A percentile compares a stretch with the other conserved stretches of the same genome.
Conservation (phyloP, 37 sponge, comb jelly and placozoan genomes). For the Beroe ovata region DNA sequence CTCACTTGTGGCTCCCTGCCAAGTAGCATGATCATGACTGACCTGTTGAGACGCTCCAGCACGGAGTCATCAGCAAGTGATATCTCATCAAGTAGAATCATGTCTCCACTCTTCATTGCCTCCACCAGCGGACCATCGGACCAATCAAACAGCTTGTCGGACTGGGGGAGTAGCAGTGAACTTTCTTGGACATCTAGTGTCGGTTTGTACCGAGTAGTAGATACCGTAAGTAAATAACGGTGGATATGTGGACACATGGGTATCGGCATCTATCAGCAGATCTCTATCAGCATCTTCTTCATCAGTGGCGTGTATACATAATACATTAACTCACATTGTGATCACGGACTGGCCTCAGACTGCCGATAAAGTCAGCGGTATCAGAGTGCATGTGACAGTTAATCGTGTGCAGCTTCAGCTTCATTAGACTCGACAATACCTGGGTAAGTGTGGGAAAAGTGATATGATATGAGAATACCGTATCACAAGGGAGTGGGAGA, state of each 20-base stretch:
- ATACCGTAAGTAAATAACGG: too few species aligned
- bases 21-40: too few species aligned
- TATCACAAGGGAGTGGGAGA: too few species aligned
- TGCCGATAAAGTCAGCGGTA: slow-evolving; percentile 96
- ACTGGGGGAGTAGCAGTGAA: too few species aligned
- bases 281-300: not conserved
- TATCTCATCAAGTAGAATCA: slow-evolving; percentile 93
- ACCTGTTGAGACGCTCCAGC: slow-evolving; percentile 88
- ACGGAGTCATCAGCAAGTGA: slow-evolving; percentile 99
- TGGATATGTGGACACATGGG: too few species aligned
- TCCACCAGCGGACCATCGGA: slow-evolving; percentile 87
- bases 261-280: too few species aligned
- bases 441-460: too few species aligned
- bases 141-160: slow-evolving; percentile 92
- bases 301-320: too few species aligned
- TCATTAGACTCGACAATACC: slow-evolving; percentile 70
- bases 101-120: slow-evolving; percentile 82
- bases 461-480: too few species aligned
- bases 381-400: slow-evolving; percentile 99
- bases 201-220: too few species aligned
- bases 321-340: not conserved
- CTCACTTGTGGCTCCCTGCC: not conserved
- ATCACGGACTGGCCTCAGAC: slow-evolving; percentile 79
- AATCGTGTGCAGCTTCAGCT: slow-evolving; percentile 73
- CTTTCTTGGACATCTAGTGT: too few species aligned